These are phyloP conservation scores for Dicaeum eximium DNA, from an alignment of 2,113 vertebrate genomes.

Conservation along the genomic window DNA sequence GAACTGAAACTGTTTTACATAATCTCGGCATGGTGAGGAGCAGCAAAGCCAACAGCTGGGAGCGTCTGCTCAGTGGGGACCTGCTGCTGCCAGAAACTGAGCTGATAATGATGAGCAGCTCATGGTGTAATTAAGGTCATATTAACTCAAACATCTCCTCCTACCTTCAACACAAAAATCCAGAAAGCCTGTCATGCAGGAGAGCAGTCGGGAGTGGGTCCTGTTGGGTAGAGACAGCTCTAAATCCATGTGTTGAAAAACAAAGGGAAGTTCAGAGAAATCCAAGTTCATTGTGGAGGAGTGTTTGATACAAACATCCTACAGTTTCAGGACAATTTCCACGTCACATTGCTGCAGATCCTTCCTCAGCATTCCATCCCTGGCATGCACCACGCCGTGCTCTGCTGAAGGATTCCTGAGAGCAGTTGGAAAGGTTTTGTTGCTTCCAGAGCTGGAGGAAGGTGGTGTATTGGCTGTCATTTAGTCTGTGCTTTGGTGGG, in stretches of 20 bases:
- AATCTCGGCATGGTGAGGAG: not conserved
- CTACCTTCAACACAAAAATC: not conserved
- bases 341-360: rapidly evolving
- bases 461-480: not conserved
- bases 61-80: not conserved
- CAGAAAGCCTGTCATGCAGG: not conserved
- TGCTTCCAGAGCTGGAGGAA: not conserved
- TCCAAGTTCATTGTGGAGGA: not conserved
- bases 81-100: not conserved
- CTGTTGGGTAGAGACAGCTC: not conserved
- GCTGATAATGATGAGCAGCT: conserved; percentile 21
- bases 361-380: not conserved
- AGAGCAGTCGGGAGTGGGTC: not conserved
- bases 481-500: not conserved
- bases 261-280: not conserved
- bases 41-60: not conserved
- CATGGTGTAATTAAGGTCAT: not conserved
- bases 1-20: not conserved
- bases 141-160: not conserved
- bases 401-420: not conserved
- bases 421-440: not conserved
- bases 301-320: not conserved
- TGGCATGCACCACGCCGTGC: rapidly evolving
- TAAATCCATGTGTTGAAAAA: not conserved
- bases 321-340: not conserved